Percentiles rank a stretch among this genome's conserved stretches.
Conservation (phyloP, 2,113 vertebrate genomes). For the Myiagra hebetior region DNA sequence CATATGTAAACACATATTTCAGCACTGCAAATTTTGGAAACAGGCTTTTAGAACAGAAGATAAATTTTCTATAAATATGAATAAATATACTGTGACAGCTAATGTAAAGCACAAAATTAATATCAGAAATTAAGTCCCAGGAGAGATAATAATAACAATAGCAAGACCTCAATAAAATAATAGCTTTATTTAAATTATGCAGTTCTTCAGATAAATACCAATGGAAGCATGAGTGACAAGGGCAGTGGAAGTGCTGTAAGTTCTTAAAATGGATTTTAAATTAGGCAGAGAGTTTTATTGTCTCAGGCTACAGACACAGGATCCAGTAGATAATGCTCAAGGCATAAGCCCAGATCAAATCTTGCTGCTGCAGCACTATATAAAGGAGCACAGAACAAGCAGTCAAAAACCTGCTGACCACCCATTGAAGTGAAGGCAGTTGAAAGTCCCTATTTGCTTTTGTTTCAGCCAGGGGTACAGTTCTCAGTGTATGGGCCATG, state of each 20-base stretch:
- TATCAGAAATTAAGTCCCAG: background rate
- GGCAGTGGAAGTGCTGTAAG: background rate
- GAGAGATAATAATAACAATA: background rate
- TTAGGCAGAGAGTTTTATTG: background rate
- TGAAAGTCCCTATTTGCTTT: background rate
- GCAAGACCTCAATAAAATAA: background rate
- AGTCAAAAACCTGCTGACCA: background rate
- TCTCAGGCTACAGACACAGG: conserved; percentile 6
- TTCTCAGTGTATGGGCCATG: background rate
- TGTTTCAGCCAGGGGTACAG: background rate
- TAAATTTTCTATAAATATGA: background rate
- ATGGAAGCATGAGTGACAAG: background rate
- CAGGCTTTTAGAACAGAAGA: background rate
- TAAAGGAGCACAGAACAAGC: background rate
- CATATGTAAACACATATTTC: background rate
- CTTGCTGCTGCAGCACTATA: conserved; percentile 14
- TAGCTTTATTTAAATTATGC: background rate
- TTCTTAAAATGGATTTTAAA: conserved; percentile 23
- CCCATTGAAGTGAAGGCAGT: background rate
- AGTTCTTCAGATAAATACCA: background rate
- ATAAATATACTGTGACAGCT: background rate
- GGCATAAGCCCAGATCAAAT: conserved; percentile 33
- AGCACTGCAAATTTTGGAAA: background rate
- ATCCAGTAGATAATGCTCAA: background rate
- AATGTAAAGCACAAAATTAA: background rate